Conservation (phyloP, 2,888 invertebrate genomes). For the Disparrhopalites patrizii region DNA sequence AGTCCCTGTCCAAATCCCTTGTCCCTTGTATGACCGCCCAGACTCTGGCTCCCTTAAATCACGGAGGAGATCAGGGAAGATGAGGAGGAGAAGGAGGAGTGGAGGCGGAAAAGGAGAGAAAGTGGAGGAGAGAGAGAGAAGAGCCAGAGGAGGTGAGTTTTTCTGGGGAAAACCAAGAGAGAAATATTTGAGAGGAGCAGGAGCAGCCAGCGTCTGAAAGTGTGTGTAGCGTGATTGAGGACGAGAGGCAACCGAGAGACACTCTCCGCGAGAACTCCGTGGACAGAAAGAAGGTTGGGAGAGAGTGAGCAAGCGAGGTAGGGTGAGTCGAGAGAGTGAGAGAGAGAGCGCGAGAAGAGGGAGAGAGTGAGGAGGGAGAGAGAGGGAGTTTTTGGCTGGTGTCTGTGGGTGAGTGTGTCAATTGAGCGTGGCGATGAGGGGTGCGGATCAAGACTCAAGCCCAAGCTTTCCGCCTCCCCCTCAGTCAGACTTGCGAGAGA, state of each 20-base stretch:
- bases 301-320: not conserved
- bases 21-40: not conserved
- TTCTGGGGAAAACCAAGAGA: not conserved
- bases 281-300: not conserved
- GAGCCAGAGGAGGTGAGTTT: not conserved
- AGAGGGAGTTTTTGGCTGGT: conserved; percentile 8
- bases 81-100: too few species aligned
- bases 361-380: not conserved
- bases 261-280: too few species aligned
- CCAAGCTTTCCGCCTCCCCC: conserved; percentile 12
- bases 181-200: conserved; percentile 8
- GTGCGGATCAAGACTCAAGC: conserved; percentile 20
- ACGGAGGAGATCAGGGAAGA: too few species aligned
- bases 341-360: not conserved
- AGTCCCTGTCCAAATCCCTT: too few species aligned
- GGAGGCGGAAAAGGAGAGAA: not conserved
- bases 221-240: not conserved
- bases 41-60: not conserved
- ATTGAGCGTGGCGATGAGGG: conserved; percentile 24
- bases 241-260: too few species aligned
- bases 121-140: not conserved
- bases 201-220: conserved; percentile 1
- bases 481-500: conserved; percentile 7
- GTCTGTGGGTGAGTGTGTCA: conserved; percentile 20
- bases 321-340: not conserved